Conservation (phyloP, 2,888 invertebrate species). For the Apocheima hispidaria region DNA sequence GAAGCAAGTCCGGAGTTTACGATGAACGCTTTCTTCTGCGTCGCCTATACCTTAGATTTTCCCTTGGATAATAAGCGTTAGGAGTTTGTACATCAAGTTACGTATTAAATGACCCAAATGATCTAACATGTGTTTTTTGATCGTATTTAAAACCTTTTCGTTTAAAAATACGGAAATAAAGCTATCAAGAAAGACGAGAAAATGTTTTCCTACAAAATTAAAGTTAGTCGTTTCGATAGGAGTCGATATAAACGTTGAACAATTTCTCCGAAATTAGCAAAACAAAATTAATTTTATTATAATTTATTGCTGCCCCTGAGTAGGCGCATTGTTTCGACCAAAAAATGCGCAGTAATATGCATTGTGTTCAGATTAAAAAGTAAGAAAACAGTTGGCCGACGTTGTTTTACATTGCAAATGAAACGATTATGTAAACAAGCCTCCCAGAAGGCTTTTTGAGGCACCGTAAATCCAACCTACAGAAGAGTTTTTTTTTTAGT, state of each 20-base stretch:
- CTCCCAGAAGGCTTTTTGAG: constrained; percentile 74
- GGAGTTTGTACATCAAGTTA: too few species aligned
- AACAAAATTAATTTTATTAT: constrained; percentile 55
- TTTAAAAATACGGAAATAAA: too few species aligned
- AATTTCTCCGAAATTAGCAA: constrained; percentile 35
- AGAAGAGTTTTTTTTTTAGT: too few species aligned
- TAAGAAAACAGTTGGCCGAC: constrained; percentile 70
- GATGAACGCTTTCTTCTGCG: too few species aligned
- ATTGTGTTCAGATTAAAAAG: constrained; percentile 58
- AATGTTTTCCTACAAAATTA: neutral
- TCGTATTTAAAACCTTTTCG: too few species aligned
- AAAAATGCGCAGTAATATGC: constrained; percentile 46
- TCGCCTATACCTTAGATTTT: too few species aligned
- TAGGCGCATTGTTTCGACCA: constrained; percentile 51
- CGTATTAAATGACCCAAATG: too few species aligned
- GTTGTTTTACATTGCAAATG: constrained; percentile 83
- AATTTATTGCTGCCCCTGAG: constrained; percentile 57
- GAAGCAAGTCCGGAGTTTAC: too few species aligned
- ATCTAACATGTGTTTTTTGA: too few species aligned
- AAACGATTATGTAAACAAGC: constrained; percentile 82
- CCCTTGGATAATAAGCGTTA: too few species aligned
- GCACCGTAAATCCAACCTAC: constrained; percentile 58
- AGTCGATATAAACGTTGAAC: neutral
- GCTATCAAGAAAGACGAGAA: neutral
- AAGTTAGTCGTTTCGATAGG: neutral